Evolutionary conservation across 30 jellyfish, hydroid and myxozoan genomes (phyloP), one percentile per base, ranked within the genome.

Genomic region (Turritopsis rubra): DNA sequence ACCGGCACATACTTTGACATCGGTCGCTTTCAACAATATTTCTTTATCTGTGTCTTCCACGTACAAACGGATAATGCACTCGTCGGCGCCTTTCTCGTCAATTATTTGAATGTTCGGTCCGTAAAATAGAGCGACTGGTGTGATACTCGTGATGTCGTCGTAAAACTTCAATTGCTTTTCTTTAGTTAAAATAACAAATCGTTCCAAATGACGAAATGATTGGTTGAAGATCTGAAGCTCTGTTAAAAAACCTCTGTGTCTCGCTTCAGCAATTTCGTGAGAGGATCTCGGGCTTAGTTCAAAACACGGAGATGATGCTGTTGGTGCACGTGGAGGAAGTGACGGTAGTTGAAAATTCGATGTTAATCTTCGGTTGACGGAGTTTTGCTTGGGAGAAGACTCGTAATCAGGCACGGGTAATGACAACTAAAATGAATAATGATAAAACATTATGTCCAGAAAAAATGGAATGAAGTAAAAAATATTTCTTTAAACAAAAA

Each of bases 121-220:
- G 73, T 82, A 26, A 52, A 65, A 82, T 29, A 65, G 71, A 7
- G 85, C 66, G 16, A 30, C 66, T 18, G 88, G 85, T 27, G 84
- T 25, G 29, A 73, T 71, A n/a, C 76, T 25, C 17, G 71, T 82
- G 1, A 82, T 65, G 29, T 66, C 88, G 7, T 53, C 75, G 88
- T 82, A 82, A 31, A 82, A 66, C 73, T 82, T 82, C 73, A 82
- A 71, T 86, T 85, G 72, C 52, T 82, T 82, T 8, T 82, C 88
- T 82, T 52, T 82, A 25, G 88, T 82, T 7, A 82, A 20, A 1
- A 82, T 70, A 68, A 82, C 25, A 28, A 82, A 82, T 21, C 75
- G 86, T 66, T 82, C 88, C 52, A 82, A 65, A 70, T 82, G 85
- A 16, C 84, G 85, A 28, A 82, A 82, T 7, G 88, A 60, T 66